Conservation (phyloP, 2,888 invertebrate genomes). For the Alloplasta piceator region DNA sequence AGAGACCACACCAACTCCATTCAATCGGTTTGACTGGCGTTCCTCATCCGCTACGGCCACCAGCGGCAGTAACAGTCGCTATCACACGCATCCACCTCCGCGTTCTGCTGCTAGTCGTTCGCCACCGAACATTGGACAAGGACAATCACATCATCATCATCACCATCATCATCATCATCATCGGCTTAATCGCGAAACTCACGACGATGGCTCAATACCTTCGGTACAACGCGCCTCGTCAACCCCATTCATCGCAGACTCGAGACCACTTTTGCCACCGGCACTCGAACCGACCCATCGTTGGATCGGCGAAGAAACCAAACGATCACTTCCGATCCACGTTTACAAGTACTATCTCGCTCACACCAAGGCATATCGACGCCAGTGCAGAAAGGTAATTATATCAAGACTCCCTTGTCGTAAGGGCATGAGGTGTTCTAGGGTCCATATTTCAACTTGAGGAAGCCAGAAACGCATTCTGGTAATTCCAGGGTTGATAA, state of each 20-base stretch:
- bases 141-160: conserved; percentile 58
- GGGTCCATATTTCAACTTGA: too few relatives aligned
- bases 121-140: conserved; percentile 42
- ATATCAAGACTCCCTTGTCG: not conserved
- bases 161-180: conserved; percentile 51
- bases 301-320: conserved; percentile 89
- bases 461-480: too few relatives aligned
- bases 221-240: conserved; percentile 46
- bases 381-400: conserved; percentile 84
- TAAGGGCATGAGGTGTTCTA: too few relatives aligned
- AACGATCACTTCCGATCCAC: conserved; percentile 86
- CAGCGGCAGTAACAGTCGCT: conserved; percentile 57
- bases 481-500: too few relatives aligned
- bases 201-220: conserved; percentile 42
- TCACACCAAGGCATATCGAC: conserved; percentile 79
- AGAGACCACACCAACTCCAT: conserved; percentile 67
- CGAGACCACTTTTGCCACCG: conserved; percentile 71
- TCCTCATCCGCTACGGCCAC: conserved; percentile 62
- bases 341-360: conserved; percentile 88
- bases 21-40: conserved; percentile 68
- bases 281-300: conserved; percentile 78
- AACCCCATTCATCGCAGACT: conserved; percentile 25
- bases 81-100: conserved; percentile 71
- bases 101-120: conserved; percentile 58
- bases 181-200: conserved; percentile 46